Evolutionary conservation across 2,113 vertebrate species (phyloP).

Genomic region (Passer montanus): DNA sequence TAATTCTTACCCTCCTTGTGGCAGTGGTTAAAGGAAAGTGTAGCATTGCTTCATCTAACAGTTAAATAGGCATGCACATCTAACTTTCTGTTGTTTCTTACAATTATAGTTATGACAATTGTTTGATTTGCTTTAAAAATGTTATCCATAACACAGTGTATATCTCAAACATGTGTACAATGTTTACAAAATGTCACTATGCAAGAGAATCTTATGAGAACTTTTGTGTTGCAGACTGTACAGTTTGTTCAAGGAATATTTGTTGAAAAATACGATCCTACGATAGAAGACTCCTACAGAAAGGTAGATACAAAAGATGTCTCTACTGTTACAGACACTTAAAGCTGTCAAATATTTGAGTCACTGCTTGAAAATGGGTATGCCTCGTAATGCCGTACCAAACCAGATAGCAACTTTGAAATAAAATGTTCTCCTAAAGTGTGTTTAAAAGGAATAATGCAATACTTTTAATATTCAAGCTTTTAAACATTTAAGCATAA

Average conservation of each 20-base stretch:
- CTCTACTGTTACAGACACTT: background rate
- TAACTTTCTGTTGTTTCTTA: background rate
- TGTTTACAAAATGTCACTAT: background rate
- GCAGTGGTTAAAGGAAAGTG: background rate
- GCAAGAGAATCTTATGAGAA: background rate
- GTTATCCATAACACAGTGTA: background rate
- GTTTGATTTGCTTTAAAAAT: background rate
- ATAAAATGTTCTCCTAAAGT: background rate
- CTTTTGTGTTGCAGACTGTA: conserved; percentile 79
- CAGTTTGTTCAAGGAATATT: conserved; percentile 90
- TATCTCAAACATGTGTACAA: background rate
- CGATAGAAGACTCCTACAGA: conserved; percentile 88
- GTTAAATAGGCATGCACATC: background rate
- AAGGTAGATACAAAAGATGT: conserved; percentile 71
- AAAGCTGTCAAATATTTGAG: background rate
- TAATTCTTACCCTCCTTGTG: background rate
- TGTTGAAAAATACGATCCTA: conserved; percentile 88
- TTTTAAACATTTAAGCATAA: background rate
- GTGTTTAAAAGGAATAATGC: background rate
- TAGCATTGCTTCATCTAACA: background rate
- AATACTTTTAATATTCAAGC: background rate
- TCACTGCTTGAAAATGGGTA: background rate
- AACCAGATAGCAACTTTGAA: background rate
- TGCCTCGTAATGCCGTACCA: background rate
- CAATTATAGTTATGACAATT: background rate